Conservation (phyloP, 2,113 vertebrate genomes). For the Cyprinus carpio region DNA sequence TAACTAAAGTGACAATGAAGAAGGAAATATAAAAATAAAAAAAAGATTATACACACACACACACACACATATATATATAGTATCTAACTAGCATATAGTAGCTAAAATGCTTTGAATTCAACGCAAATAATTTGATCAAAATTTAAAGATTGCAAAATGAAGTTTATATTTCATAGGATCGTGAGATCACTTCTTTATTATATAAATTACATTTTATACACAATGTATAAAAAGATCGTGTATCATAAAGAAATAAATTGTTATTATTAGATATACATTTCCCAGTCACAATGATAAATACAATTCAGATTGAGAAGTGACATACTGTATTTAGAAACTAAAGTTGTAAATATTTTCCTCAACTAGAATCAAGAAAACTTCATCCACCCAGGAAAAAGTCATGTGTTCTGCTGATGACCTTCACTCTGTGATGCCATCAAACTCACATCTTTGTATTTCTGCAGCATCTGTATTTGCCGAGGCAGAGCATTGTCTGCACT, state of each 20-base stretch:
- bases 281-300: not conserved
- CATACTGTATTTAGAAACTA: not conserved
- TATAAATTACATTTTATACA: not conserved
- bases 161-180: not conserved
- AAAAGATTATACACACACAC: too few species aligned
- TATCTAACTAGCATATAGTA: too few species aligned
- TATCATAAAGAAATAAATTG: not conserved
- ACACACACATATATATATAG: too few species aligned
- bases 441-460: not conserved
- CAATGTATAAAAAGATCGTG: not conserved
- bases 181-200: not conserved
- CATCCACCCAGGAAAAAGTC: not conserved
- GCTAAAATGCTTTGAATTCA: too few species aligned
- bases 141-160: not conserved
- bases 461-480: conserved; percentile 29
- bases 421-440: conserved; percentile 21
- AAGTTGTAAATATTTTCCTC: not conserved
- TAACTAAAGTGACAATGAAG: too few species aligned
- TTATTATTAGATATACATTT: not conserved
- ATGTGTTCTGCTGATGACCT: not conserved
- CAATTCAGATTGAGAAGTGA: not conserved
- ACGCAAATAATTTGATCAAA: too few species aligned
- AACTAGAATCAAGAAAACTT: not conserved
- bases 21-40: too few species aligned
- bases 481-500: not conserved